Conservation (phyloP, 2,113 vertebrate genomes). For the Anarhynchus alexandrinus region DNA sequence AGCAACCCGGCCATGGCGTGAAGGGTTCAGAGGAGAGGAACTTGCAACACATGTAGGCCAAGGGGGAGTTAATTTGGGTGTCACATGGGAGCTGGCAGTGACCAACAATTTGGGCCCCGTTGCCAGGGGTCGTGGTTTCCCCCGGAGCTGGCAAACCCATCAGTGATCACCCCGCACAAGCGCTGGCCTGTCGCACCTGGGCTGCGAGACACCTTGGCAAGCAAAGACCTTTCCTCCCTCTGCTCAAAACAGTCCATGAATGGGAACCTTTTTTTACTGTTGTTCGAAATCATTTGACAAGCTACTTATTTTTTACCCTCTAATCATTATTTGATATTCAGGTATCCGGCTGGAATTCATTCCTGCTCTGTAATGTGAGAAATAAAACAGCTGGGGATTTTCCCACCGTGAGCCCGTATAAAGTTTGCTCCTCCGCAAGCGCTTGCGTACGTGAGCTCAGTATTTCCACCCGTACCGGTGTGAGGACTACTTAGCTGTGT, state of each 20-base stretch:
- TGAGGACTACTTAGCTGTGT: neutral
- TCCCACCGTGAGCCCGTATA: neutral
- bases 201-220: neutral
- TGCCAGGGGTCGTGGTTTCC: neutral
- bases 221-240: neutral
- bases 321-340: neutral
- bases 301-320: neutral
- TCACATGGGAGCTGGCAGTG: neutral
- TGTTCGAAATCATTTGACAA: neutral
- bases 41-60: neutral
- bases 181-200: neutral
- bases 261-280: neutral
- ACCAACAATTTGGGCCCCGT: neutral
- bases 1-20: neutral
- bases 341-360: neutral
- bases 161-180: neutral
- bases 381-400: neutral
- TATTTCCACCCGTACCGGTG: neutral
- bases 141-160: neutral
- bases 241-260: neutral
- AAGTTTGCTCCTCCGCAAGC: neutral
- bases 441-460: constrained; percentile 26
- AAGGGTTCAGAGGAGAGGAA: neutral
- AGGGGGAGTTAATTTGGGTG: neutral
- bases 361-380: neutral